phyloP scores from a whole-genome alignment of 2,888 invertebrate genomes.

The Apoda limacodes region DNA sequence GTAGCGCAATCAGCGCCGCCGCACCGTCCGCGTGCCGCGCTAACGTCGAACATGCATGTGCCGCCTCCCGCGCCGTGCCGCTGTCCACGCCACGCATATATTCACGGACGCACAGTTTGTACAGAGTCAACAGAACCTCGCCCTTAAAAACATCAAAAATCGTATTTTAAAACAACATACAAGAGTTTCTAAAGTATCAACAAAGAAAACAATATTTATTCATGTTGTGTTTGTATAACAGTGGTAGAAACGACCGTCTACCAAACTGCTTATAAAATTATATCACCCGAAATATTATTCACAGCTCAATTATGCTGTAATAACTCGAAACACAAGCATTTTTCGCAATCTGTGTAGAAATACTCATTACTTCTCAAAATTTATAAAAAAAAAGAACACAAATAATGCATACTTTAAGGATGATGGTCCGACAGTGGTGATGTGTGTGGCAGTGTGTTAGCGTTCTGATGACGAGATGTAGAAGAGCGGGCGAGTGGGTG shows the following conservation, averaged over 20 bases:
- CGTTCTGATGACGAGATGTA: conserved; percentile 33
- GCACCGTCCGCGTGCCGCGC: conserved; percentile 30
- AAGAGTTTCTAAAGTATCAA: too few relatives aligned
- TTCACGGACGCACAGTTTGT: conserved; percentile 30
- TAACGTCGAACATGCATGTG: conserved; percentile 24
- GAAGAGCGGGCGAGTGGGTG: conserved; percentile 23
- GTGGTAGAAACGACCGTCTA: too few relatives aligned
- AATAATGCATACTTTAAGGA: conserved; percentile 65
- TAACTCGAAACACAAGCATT: too few relatives aligned
- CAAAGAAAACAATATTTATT: too few relatives aligned
- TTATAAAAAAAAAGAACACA: neutral
- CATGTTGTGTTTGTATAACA: too few relatives aligned
- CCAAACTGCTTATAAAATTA: too few relatives aligned
- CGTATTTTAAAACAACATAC: too few relatives aligned
- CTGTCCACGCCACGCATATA: conserved; percentile 18
- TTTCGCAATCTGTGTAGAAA: too few relatives aligned
- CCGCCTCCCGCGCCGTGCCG: conserved; percentile 24
- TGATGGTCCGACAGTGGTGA: conserved; percentile 71
- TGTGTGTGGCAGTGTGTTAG: conserved; percentile 63
- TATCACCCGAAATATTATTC: too few relatives aligned
- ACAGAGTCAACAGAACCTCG: conserved; percentile 31
- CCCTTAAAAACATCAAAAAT: conserved; percentile 30
- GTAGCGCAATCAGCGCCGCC: conserved; percentile 28
- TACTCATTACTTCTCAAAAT: too few relatives aligned
- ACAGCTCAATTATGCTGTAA: too few relatives aligned